Evolutionary conservation across 2,113 vertebrate genomes (phyloP), one percentile per base, ranked within the genome.

Genomic region (Edolisoma coerulescens): DNA sequence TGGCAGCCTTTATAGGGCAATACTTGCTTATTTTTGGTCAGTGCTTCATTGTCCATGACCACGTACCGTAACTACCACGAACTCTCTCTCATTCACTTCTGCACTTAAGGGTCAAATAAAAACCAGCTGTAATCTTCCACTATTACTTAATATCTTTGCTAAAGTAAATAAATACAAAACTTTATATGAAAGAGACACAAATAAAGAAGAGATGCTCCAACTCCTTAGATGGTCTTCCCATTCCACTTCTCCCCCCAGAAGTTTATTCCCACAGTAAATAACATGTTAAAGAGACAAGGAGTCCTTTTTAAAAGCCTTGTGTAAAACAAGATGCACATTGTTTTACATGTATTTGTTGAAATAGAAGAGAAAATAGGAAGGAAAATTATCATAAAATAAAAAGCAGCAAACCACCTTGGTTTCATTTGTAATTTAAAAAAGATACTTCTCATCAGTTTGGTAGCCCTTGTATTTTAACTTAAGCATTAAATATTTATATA

Each of bases 11-110:
- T 69, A 19, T 2, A 60, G 77, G n/a, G 23, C 78, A 85, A 20
- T n/a, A 65, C 42, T 68, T 87, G 22, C 15, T 60, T 76, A 33
- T 69, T 32, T 92, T 82, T 73, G 60, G 63, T 70, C n/a, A 73
- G 30, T 41, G 41, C 47, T 59, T 42, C 49, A 30, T n/a, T 60
- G 15, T 33, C 45, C 63, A 11, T 57, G 54, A 83, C 33, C 28
- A 33, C 0, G 20, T 8, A 52, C 74, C 1, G 0, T 30, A 49
- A 64, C 44, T 45, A 53, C 27, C 1, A 1, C 18, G 4, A 54
- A 26, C 42, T 68, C 41, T 35, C 33, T 73, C 67, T 63, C 54
- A 70, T 44, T 69, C 59, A 59, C 64, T 91, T 42, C 60, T 41
- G 18, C 44, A 16, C 35, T 86, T 67, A 39, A 61, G 26, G 59